phyloP scores from a whole-genome alignment of 2,113 vertebrate species.

The Empidonax alnorum region DNA sequence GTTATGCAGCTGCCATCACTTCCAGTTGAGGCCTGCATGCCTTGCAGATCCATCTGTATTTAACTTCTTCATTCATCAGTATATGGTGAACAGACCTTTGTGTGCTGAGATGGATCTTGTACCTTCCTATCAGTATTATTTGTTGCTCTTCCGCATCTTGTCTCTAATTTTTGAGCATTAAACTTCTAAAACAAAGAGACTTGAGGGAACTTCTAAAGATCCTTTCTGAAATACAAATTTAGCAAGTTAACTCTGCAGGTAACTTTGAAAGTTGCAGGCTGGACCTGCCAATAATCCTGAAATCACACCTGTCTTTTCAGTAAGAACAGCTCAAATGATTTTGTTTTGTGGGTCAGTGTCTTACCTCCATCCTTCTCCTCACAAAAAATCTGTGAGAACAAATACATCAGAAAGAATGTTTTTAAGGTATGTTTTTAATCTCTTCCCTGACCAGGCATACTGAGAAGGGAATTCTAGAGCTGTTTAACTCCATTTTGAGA shows the following conservation, averaged over 20 bases:
- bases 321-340: not conserved
- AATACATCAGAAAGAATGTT: not conserved
- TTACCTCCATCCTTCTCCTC: not conserved
- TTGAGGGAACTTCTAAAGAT: not conserved
- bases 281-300: not conserved
- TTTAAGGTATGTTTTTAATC: not conserved
- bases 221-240: not conserved
- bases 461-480: not conserved
- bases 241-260: not conserved
- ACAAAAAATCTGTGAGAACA: not conserved
- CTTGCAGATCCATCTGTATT: not conserved
- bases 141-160: not conserved
- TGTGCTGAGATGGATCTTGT: not conserved
- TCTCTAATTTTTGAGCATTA: not conserved
- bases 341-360: not conserved
- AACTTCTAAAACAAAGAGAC: not conserved
- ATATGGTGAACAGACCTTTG: not conserved
- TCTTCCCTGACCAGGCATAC: not conserved
- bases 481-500: not conserved
- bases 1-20: not conserved
- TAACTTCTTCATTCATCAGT: not conserved
- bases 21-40: rapidly evolving
- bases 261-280: not conserved
- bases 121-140: not conserved
- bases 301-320: not conserved